A percentile compares a stretch with the other conserved stretches of the same genome.
Evolutionary conservation across 1,140 invertebrate genomes (phyloP).

Genomic region (Drosophila carrolli): DNA sequence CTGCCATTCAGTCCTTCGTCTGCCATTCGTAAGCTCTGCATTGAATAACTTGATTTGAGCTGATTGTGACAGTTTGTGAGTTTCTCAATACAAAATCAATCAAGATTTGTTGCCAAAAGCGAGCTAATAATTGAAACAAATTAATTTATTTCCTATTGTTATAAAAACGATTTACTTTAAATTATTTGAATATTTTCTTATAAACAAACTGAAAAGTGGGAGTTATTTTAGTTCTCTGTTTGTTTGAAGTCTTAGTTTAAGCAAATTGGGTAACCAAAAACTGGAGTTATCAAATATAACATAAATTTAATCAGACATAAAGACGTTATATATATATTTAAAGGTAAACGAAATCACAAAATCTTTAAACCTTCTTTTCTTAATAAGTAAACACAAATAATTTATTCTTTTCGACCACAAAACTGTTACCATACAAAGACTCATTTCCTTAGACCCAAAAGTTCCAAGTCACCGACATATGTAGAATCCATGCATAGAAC

Average conservation of each 20-base stretch:
- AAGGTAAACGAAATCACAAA: no score
- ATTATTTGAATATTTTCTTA: no score
- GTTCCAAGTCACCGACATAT: conserved; percentile 14
- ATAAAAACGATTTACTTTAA: no score
- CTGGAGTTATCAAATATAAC: no score
- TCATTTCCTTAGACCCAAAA: neutral
- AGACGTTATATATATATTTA: no score
- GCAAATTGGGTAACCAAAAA: no score
- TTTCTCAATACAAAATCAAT: conserved; percentile 18
- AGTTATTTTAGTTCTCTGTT: no score
- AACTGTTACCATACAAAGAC: neutral
- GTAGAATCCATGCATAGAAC: conserved; percentile 12
- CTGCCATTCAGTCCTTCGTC: conserved; percentile 8
- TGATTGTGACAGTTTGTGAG: conserved; percentile 41
- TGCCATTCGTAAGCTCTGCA: conserved; percentile 27
- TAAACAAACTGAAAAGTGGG: no score
- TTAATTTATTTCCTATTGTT: neutral
- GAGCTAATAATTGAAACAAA: neutral
- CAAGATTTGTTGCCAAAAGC: conserved; percentile 1
- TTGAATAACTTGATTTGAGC: conserved; percentile 45
- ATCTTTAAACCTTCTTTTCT: neutral
- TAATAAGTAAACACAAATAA: neutral
- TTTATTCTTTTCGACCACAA: neutral
- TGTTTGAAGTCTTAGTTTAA: no score
- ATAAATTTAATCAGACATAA: no score